These are phyloP conservation scores for Brachyptera putata DNA, from an alignment of 2,888 invertebrate species.

Conservation along the genomic window DNA sequence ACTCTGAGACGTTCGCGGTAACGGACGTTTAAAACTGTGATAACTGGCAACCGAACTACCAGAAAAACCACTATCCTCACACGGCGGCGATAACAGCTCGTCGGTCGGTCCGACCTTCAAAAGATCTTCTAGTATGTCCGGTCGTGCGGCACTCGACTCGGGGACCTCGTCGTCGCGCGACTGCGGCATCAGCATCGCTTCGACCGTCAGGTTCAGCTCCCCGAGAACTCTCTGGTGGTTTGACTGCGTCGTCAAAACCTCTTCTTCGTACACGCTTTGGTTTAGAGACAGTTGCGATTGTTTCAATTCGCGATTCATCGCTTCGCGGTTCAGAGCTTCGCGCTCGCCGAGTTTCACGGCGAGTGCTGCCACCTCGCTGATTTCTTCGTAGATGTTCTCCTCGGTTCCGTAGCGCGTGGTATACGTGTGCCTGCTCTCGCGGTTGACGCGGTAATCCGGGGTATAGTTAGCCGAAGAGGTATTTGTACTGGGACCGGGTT, in stretches of 20 bases:
- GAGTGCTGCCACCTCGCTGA: conserved; percentile 67
- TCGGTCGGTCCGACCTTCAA: conserved; percentile 60
- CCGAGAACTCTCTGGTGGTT: conserved; percentile 78
- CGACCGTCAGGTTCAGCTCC: conserved; percentile 80
- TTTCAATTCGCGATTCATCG: neutral
- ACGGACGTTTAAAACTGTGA: neutral
- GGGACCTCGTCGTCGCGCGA: conserved; percentile 40
- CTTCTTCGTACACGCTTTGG: conserved; percentile 69
- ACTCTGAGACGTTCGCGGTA: too few relatives aligned
- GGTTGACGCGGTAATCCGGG: neutral
- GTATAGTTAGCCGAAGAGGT: conserved; percentile 44
- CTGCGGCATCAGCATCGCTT: conserved; percentile 83
- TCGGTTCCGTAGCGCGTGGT: conserved; percentile 77
- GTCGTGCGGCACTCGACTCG: conserved; percentile 13
- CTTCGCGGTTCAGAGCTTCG: neutral
- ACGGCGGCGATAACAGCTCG: conserved; percentile 58
- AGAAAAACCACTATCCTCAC: conserved; percentile 50
- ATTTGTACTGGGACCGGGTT: conserved; percentile 56
- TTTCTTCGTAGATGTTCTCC: conserved; percentile 80
- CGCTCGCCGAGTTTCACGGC: neutral
- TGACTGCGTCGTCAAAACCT: conserved; percentile 76
- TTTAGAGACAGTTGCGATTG: conserved; percentile 24
- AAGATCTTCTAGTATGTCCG: conserved; percentile 57
- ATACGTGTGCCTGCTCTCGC: conserved; percentile 57
- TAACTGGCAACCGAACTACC: conserved; percentile 30